phyloP scores from a whole-genome alignment of 2,113 vertebrate species.

The Natator depressus region DNA sequence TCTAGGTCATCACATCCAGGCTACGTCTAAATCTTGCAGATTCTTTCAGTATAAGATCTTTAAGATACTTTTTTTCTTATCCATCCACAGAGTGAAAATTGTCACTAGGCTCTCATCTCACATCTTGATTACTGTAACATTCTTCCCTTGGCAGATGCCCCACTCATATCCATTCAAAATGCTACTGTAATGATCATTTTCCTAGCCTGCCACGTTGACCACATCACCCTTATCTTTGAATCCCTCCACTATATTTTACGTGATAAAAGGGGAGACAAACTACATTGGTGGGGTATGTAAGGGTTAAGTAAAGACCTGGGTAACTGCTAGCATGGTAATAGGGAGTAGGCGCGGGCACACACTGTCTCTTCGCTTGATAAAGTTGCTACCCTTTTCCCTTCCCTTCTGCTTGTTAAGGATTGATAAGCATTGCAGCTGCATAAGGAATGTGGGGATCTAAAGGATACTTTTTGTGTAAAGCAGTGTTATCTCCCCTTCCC shows the following conservation, averaged over 20 bases:
- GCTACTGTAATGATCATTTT: not conserved
- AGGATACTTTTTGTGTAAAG: too few species aligned
- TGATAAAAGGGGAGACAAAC: too few species aligned
- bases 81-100: not conserved
- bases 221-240: not conserved
- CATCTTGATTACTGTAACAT: not conserved
- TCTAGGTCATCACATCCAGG: not conserved
- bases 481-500: too few species aligned
- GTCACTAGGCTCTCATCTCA: not conserved
- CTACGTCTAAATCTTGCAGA: not conserved
- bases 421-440: too few species aligned
- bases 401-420: too few species aligned
- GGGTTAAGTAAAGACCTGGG: too few species aligned
- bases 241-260: not conserved
- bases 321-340: too few species aligned
- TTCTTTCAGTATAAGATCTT: not conserved
- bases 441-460: too few species aligned
- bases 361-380: too few species aligned
- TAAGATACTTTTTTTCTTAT: not conserved
- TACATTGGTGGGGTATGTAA: too few species aligned
- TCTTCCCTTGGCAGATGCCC: not conserved
- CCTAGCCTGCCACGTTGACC: not conserved
- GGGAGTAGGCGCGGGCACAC: too few species aligned
- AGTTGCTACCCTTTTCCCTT: too few species aligned
- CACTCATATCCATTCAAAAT: not conserved